Conservation (phyloP, 2,797 vertebrate species). For the Bradypus variegatus region DNA sequence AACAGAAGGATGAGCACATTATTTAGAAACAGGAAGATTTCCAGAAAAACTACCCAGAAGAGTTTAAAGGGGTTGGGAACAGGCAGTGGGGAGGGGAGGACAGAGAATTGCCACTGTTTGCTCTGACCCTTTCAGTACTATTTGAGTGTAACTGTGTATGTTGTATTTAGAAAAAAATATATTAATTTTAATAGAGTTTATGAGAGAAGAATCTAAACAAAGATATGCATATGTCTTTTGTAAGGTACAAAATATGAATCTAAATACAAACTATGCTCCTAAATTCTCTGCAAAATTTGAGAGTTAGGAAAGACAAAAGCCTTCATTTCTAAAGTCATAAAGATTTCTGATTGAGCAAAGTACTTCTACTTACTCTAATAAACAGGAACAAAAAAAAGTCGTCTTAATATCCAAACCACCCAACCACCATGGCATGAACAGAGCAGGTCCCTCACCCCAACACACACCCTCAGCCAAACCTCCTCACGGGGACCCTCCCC, state of each 20-base stretch:
- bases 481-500: not conserved
- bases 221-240: not conserved
- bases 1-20: not conserved
- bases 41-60: not conserved
- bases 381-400: not conserved
- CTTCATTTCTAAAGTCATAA: not conserved
- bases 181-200: not conserved
- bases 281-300: not conserved
- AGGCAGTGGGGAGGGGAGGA: not conserved
- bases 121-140: fast-evolving
- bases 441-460: too few relatives aligned
- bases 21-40: not conserved
- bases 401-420: not conserved
- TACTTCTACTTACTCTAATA: not conserved
- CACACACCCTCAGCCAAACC: too few relatives aligned
- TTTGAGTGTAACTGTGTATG: not conserved
- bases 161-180: not conserved
- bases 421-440: not conserved
- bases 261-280: not conserved
- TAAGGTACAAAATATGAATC: not conserved
- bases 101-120: not conserved
- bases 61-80: not conserved
- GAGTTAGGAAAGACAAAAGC: not conserved
- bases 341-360: not conserved
- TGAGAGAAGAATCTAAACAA: not conserved